Evolutionary conservation across 2,888 invertebrate species (phyloP), one percentile per base, ranked within the genome.

Genomic region (Macrophya alboannulata): DNA sequence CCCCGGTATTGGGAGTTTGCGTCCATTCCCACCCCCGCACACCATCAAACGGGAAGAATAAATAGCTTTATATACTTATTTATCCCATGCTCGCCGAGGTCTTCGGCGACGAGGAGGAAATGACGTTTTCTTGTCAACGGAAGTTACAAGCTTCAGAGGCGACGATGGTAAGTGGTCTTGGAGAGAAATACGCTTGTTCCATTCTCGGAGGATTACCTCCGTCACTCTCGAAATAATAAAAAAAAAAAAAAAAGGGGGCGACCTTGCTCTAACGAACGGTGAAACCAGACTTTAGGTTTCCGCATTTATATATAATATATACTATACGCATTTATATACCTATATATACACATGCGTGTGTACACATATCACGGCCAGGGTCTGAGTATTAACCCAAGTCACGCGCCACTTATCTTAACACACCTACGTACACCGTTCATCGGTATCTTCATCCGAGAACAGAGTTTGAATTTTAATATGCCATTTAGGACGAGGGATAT

Each of bases 111-210:
- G 40, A 12, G 15, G 4, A 59, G 59, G 62, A 59, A 81, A 81
- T 81, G 59, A 81, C 59, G 81, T 81, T 81, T 62, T 59, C 81
- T 81, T 81, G 81, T 81, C 81, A 62, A 12, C 59, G 81, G 81
- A 81, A 81, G 62, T 62, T 62, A 81, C 81, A 81, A 81, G 81
- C 81, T 40, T 81, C 62, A 21, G 40, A 10, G 43, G 62, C 59
- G 81, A 40, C 62, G 81, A 81, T 81, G 81, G 37, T 81, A 81
- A 81, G 81, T 81, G 81, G 81, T 59, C 62, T 43, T 62, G 81
- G 43, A 81, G 62, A 62, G 40, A 40, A 81, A 81, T 43, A 43
- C n/a, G n/a, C 59, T 81, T 59, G 81, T 62, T 62, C 59, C 81
- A 37, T 81, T 81, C 62, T 81, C 59, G 15, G 59, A 81, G 81